phyloP scores from a whole-genome alignment of 2,797 vertebrate genomes.

The Poecile montanus region DNA sequence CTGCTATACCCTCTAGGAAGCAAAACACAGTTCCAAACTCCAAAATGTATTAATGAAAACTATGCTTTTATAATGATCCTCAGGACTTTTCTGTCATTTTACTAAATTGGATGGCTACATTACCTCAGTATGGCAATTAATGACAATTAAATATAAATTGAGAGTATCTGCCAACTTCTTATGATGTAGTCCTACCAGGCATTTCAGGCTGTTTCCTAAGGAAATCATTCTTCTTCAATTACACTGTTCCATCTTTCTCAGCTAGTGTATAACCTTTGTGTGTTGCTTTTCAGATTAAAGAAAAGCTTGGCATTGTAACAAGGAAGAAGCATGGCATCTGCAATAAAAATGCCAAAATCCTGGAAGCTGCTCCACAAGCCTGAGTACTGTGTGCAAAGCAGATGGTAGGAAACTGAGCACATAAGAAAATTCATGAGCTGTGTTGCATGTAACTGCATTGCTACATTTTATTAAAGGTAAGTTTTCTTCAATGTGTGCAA shows the following conservation, averaged over 20 bases:
- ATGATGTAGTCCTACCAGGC: neutral
- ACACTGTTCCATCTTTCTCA: neutral
- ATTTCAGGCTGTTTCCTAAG: neutral
- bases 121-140: neutral
- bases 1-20: neutral
- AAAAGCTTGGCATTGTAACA: neutral
- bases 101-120: neutral
- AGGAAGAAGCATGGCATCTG: neutral
- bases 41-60: neutral
- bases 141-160: neutral
- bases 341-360: slow-evolving; percentile 33
- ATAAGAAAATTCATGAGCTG: neutral
- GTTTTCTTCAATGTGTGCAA: neutral
- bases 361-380: slow-evolving; percentile 2
- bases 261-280: neutral
- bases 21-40: neutral
- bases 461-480: neutral
- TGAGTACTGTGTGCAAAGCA: slow-evolving; percentile 9
- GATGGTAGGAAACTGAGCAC: slow-evolving; percentile 15
- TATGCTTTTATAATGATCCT: neutral
- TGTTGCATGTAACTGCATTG: neutral
- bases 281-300: neutral
- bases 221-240: neutral
- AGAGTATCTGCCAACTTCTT: neutral
- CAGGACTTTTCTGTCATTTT: neutral